Conservation (phyloP, 2,888 invertebrate genomes). For the Itoplectis maculator region DNA sequence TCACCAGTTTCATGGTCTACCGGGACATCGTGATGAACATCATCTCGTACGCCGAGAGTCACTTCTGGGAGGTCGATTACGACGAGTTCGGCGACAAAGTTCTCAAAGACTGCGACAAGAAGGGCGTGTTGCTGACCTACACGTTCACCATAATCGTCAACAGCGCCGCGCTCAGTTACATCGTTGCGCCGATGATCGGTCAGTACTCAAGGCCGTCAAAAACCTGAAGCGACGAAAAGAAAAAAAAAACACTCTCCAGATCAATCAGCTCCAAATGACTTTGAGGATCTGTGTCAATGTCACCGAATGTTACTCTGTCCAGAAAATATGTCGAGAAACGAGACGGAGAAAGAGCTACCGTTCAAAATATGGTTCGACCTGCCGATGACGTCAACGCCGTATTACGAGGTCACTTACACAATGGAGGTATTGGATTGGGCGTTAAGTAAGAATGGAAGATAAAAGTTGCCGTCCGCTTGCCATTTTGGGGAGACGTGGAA, state of each 20-base stretch:
- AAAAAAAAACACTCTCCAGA: background rate
- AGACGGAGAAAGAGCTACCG: constrained; percentile 71
- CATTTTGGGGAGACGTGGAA: too few relatives aligned
- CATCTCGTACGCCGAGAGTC: constrained; percentile 65
- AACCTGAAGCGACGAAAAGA: too few relatives aligned
- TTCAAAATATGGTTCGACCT: constrained; percentile 72
- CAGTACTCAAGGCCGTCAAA: constrained; percentile 17
- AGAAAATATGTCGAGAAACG: constrained; percentile 71
- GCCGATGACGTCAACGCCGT: constrained; percentile 69
- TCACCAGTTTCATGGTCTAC: constrained; percentile 60
- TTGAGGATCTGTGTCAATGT: background rate
- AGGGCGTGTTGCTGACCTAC: constrained; percentile 65
- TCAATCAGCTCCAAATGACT: background rate
- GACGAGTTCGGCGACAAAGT: constrained; percentile 66
- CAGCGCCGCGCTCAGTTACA: constrained; percentile 63
- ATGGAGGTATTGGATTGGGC: constrained; percentile 63
- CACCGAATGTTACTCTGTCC: background rate
- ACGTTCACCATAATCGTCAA: constrained; percentile 68
- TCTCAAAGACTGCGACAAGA: constrained; percentile 65
- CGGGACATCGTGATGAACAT: constrained; percentile 61
- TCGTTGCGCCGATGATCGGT: constrained; percentile 71
- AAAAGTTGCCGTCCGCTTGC: background rate
- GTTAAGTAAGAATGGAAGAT: background rate
- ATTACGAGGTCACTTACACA: constrained; percentile 70
- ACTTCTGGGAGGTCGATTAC: constrained; percentile 70